Evolutionary conservation across 2,113 vertebrate genomes (phyloP).

Genomic region (Pterocles gutturalis): DNA sequence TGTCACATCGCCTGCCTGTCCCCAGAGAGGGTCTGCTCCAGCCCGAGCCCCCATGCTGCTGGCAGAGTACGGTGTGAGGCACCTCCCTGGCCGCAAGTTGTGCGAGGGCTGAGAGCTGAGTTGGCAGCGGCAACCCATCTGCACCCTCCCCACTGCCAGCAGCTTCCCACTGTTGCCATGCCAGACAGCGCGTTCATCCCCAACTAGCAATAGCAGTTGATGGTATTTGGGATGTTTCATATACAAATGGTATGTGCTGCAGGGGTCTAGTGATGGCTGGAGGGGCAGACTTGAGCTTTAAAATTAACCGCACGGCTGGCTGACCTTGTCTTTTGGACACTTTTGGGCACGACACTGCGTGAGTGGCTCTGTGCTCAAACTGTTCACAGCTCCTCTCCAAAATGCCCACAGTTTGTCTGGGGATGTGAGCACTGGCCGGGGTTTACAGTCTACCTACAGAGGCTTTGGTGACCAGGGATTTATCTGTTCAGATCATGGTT

Average conservation of each 20-base stretch:
- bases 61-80: neutral
- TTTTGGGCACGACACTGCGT: rapidly evolving
- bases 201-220: rapidly evolving
- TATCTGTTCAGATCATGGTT: neutral
- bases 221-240: neutral
- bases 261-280: neutral
- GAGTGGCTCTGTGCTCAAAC: neutral
- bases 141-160: rapidly evolving
- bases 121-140: rapidly evolving
- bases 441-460: neutral
- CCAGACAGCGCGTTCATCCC: neutral
- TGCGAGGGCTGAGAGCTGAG: neutral
- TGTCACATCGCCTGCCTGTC: neutral
- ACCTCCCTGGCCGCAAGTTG: rapidly evolving
- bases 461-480: neutral
- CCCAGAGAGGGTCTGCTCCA: rapidly evolving
- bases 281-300: too few species aligned
- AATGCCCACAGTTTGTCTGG: neutral
- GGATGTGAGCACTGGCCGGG: neutral
- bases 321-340: neutral
- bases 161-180: neutral
- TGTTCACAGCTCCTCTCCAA: neutral
- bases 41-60: rapidly evolving
- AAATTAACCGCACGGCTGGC: rapidly evolving
- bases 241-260: rapidly evolving